A percentile compares a stretch with the other conserved stretches of the same genome.
Evolutionary conservation across 2,888 invertebrate genomes (phyloP).

Genomic region (Leucozona laternaria): DNA sequence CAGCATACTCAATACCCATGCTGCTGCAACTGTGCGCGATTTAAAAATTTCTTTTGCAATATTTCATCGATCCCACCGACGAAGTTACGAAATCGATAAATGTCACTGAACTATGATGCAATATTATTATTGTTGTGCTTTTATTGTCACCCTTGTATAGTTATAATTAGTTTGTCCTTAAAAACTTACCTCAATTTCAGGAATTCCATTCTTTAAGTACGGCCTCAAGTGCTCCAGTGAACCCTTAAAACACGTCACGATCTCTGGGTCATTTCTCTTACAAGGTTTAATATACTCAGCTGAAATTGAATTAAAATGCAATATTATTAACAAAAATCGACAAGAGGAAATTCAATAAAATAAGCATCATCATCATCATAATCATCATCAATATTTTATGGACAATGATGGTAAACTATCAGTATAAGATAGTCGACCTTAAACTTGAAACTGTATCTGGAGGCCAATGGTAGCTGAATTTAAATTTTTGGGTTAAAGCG

Average conservation of each 20-base stretch:
- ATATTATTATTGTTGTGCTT: background rate
- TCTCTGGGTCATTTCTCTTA: constrained; percentile 86
- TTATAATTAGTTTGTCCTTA: background rate
- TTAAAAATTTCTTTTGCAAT: constrained; percentile 56
- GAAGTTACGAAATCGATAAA: constrained; percentile 30
- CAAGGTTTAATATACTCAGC: constrained; percentile 89
- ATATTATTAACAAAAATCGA: constrained; percentile 38
- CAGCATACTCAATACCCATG: constrained; percentile 6
- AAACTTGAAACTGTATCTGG: constrained; percentile 41
- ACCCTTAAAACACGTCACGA: constrained; percentile 86
- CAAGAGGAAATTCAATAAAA: constrained; percentile 12
- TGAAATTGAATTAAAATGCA: constrained; percentile 79
- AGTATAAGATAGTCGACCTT: constrained; percentile 37
- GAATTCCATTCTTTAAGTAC: constrained; percentile 86
- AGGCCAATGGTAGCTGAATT: constrained; percentile 10
- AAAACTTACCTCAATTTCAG: constrained; percentile 85
- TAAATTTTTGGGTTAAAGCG: constrained; percentile 20
- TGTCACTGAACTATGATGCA: constrained; percentile 29
- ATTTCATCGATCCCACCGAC: background rate
- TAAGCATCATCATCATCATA: background rate
- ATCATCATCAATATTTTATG: background rate
- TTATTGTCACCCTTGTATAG: background rate
- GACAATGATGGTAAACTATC: background rate
- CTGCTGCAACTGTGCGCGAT: background rate
- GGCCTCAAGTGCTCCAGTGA: constrained; percentile 86